phyloP scores from a whole-genome alignment of 2,797 vertebrate genomes.

The Capromys pilorides region DNA sequence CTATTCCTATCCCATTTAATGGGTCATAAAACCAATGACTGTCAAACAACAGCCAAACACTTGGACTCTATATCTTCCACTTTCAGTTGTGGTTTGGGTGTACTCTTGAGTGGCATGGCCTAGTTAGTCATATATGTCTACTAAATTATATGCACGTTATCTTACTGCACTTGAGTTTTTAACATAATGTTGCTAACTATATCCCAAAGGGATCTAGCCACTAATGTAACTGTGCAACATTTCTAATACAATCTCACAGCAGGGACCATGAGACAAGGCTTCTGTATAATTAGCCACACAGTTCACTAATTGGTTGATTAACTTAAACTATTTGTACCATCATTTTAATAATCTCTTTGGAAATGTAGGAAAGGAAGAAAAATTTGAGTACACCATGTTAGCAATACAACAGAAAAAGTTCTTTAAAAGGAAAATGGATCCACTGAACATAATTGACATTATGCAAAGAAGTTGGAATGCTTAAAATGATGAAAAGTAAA shows the following conservation, averaged over 20 bases:
- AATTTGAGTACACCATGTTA: background rate
- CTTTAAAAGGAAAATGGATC: background rate
- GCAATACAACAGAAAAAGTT: background rate
- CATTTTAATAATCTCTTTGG: conserved; percentile 45
- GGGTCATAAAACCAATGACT: background rate
- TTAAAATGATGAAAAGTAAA: background rate
- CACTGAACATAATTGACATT: background rate
- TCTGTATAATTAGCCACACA: conserved; percentile 48
- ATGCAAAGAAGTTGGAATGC: background rate
- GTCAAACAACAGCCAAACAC: background rate
- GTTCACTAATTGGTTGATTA: conserved; percentile 57
- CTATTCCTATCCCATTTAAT: background rate
- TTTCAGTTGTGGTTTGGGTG: background rate
- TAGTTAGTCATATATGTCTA: background rate
- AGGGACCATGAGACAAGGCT: conserved; percentile 12
- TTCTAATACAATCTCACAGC: conserved; percentile 37
- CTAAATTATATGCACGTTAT: background rate
- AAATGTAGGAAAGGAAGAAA: conserved; percentile 42
- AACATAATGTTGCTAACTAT: background rate
- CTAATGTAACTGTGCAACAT: background rate
- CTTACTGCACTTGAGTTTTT: conserved; percentile 20
- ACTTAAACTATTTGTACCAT: conserved; percentile 50
- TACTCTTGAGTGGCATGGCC: background rate
- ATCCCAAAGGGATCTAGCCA: background rate
- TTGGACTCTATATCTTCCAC: background rate